These are phyloP conservation scores for Blastobasis adustella DNA, from an alignment of 2,888 invertebrate species.

Conservation along the genomic window DNA sequence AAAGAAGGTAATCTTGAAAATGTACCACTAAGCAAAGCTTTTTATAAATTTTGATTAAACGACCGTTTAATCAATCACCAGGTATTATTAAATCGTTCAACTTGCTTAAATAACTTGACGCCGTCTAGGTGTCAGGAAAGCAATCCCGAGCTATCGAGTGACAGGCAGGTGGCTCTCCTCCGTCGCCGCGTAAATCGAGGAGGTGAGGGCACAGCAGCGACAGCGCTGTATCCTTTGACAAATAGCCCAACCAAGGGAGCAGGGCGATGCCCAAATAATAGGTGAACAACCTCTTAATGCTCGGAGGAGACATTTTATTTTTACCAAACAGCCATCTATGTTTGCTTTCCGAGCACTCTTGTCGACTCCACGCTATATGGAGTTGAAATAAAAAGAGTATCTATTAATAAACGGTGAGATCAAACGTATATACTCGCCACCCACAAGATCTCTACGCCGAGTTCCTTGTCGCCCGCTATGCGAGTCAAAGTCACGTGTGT, in stretches of 20 bases:
- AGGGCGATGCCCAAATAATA: slow-evolving; percentile 67
- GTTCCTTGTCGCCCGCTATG: too few species aligned
- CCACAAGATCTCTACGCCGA: slow-evolving; percentile 8
- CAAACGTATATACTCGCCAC: slow-evolving; percentile 10
- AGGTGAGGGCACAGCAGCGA: slow-evolving; percentile 30
- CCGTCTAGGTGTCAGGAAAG: slow-evolving; percentile 10
- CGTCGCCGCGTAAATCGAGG: slow-evolving; percentile 30
- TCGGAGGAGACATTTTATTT: slow-evolving; percentile 70
- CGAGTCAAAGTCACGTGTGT: neutral
- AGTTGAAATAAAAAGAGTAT: slow-evolving; percentile 11
- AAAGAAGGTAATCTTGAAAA: too few species aligned
- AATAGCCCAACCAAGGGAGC: slow-evolving; percentile 47
- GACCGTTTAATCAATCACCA: slow-evolving; percentile 11
- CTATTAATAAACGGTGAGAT: slow-evolving; percentile 21
- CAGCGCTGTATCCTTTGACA: slow-evolving; percentile 57
- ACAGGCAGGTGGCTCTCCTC: slow-evolving; percentile 39
- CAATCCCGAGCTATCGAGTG: slow-evolving; percentile 19
- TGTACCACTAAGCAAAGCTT: too few species aligned
- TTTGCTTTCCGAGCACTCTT: slow-evolving; percentile 29
- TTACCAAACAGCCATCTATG: slow-evolving; percentile 53
- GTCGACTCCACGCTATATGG: slow-evolving; percentile 10
- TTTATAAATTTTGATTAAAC: too few species aligned
- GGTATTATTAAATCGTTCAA: neutral
- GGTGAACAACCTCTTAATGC: slow-evolving; percentile 73
- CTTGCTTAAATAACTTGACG: neutral